phyloP scores from a whole-genome alignment of 2,797 vertebrate genomes.

The Epinephelus malabaricus region DNA sequence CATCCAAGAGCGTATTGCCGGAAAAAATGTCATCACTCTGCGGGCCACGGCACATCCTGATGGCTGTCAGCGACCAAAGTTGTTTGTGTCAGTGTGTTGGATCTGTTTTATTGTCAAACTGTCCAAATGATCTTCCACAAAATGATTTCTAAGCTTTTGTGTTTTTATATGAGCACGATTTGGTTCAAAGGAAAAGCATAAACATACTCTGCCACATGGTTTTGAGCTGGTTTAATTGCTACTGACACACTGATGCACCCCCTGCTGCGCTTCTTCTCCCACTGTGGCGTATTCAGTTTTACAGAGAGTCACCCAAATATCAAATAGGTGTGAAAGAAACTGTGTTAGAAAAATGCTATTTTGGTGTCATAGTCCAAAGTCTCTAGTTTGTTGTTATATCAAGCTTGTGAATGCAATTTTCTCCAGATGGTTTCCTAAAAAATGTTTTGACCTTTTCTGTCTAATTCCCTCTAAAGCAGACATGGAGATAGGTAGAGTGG shows the following conservation, averaged over 20 bases:
- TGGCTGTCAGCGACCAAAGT: no score
- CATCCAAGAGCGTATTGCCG: no score
- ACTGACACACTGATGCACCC: conserved; percentile 35
- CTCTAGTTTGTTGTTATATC: not conserved
- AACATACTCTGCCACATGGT: not conserved
- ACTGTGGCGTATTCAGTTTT: conserved; percentile 12
- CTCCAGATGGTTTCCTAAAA: not conserved
- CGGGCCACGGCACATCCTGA: no score
- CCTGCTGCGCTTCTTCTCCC: conserved; percentile 39
- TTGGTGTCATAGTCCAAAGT: not conserved
- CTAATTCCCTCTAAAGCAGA: not conserved
- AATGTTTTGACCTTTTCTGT: not conserved
- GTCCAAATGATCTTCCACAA: no score
- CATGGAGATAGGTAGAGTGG: not conserved
- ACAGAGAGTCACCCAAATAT: conserved; percentile 45
- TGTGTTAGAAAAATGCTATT: conserved; percentile 25
- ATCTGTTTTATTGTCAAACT: not conserved
- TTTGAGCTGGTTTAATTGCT: conserved; percentile 45
- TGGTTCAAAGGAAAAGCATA: not conserved
- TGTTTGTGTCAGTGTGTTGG: not conserved
- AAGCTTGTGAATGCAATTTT: not conserved
- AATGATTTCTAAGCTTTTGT: no score
- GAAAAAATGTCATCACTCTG: no score
- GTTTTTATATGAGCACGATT: not conserved
- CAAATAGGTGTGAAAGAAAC: conserved; percentile 4